A percentile compares a stretch with the other conserved stretches of the same genome.
Conservation (phyloP, 2,888 invertebrate species). For the Hirudinaria manillensis region DNA sequence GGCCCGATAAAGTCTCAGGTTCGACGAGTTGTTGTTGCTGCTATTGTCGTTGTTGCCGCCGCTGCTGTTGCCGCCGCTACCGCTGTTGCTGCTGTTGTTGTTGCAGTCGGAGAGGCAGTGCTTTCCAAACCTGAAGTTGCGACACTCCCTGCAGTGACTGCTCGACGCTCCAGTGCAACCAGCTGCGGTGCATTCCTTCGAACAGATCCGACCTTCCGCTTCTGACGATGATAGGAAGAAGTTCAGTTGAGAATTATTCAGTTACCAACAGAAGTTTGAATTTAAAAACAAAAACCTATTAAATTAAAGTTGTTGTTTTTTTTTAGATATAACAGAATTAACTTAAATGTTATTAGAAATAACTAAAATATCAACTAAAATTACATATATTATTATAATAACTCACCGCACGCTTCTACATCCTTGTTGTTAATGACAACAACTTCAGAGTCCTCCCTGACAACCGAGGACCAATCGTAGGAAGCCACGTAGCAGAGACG, state of each 20-base stretch:
- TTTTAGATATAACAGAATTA: too few species aligned
- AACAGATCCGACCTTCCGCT: conserved; percentile 70
- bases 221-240: conserved; percentile 55
- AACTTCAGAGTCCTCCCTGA: neutral
- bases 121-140: conserved; percentile 60
- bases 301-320: too few species aligned
- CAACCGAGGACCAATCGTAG: conserved; percentile 42
- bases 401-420: conserved; percentile 23
- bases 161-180: conserved; percentile 93
- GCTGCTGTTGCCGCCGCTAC: too few species aligned
- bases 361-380: too few species aligned
- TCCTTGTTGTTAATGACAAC: conserved; percentile 11
- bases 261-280: too few species aligned
- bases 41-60: too few species aligned
- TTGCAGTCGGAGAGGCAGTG: conserved; percentile 44
- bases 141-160: conserved; percentile 81
- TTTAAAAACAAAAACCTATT: too few species aligned
- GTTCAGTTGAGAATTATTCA: too few species aligned
- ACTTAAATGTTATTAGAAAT: too few species aligned
- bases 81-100: neutral
- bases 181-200: conserved; percentile 75
- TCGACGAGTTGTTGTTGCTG: conserved; percentile 34
- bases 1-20: conserved; percentile 50
- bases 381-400: too few species aligned
- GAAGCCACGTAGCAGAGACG: conserved; percentile 73